Percentiles rank a stretch among this genome's conserved stretches.
Conservation (phyloP, 2,797 vertebrate species). For the Muscicapa comitata region DNA sequence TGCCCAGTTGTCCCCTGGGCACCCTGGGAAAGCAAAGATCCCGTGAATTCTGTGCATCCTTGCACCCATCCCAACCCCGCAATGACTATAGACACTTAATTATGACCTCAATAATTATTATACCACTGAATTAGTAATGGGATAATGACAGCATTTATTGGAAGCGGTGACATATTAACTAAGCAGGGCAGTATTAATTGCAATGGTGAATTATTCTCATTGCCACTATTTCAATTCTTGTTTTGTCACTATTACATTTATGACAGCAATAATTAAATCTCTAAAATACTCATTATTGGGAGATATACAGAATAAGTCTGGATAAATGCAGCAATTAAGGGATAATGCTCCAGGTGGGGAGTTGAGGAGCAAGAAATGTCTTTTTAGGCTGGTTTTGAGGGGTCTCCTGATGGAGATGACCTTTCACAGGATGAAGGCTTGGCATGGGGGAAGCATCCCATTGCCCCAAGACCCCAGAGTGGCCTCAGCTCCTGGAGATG, state of each 20-base stretch:
- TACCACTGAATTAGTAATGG: conserved; percentile 34
- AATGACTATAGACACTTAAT: conserved; percentile 37
- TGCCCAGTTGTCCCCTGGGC: neutral
- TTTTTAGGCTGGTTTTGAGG: neutral
- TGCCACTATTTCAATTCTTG: conserved; percentile 60
- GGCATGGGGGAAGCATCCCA: fast-evolving
- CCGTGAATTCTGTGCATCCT: neutral
- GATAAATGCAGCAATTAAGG: conserved; percentile 60
- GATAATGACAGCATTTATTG: conserved; percentile 66
- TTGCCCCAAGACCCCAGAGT: fast-evolving
- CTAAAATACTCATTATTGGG: conserved; percentile 66
- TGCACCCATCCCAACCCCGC: neutral
- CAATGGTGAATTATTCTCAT: conserved; percentile 57
- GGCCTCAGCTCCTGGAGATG: neutral
- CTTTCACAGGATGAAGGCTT: neutral
- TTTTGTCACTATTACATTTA: conserved; percentile 66
- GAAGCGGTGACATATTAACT: conserved; percentile 38
- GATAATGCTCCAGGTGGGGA: conserved; percentile 37
- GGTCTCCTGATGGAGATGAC: neutral
- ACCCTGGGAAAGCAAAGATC: neutral
- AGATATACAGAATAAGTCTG: conserved; percentile 59
- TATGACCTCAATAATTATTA: conserved; percentile 52
- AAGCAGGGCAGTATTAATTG: conserved; percentile 57
- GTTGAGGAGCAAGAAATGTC: neutral
- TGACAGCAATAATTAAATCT: conserved; percentile 68